Evolutionary conservation across 2,797 vertebrate species (phyloP), one percentile per base, ranked within the genome.

Genomic region (Todus mexicanus): DNA sequence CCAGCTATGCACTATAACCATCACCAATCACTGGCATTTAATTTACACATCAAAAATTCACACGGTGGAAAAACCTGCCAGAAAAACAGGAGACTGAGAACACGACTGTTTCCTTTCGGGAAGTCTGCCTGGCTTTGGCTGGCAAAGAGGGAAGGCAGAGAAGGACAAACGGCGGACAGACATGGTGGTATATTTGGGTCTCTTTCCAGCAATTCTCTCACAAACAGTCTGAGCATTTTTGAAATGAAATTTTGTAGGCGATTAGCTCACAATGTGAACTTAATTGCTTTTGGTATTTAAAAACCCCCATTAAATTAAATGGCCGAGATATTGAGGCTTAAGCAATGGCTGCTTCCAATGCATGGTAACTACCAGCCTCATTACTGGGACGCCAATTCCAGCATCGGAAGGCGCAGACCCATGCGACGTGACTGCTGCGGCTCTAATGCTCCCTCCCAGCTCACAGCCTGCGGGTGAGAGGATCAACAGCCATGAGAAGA

Each of bases 271-370:
- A 96, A 96, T 97, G 96, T 93, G 96, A 96, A 91, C 95, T 95
- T 96, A 97, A 97, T 97, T 94, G 96, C 96, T 97, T 96, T 91
- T 83, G 96, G 96, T 96, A 95, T 96, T 97, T 96, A 95, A 97
- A 96, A 96, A 95, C 89, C 0, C 8, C 84, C 96, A 97, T 96
- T 95, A 96, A 97, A 96, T 94, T 97, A 97, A 97, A 97, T 89
- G 92, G 91, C 84, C 7, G 40, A 96, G 95, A 96, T 95, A 96
- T 77, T 95, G 96, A 97, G 93, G 93, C 78, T 97, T 94, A 81
- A 92, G 94, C 93, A 84, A 71, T 95, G 94, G 94, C 90, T 96
- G 96, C 75, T 76, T 95, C 92, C 95, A 71, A 71, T 38, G 91
- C 95, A 93, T 92, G 79, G 91, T 95, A 97, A 96, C 89, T 87